Evolutionary conservation across 2,113 vertebrate genomes (phyloP).

Genomic region (Hylia prasina): DNA sequence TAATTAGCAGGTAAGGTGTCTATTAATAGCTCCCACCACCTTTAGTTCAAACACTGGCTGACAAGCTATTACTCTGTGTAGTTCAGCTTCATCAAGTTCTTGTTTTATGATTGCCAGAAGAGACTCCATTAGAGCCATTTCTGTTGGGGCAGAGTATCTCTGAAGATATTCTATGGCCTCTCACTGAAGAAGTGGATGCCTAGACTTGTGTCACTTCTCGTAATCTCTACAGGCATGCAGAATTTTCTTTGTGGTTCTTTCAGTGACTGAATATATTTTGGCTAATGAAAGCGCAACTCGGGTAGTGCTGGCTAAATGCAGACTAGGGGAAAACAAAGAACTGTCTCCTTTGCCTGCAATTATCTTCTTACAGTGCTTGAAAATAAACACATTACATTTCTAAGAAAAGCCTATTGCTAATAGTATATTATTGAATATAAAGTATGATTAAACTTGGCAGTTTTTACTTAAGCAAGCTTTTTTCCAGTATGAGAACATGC

Average conservation of each 20-base stretch:
- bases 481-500: not conserved
- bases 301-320: not conserved
- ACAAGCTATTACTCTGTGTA: constrained; percentile 21
- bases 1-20: constrained; percentile 54
- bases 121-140: not conserved
- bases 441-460: not conserved
- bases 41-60: constrained; percentile 24
- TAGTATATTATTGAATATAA: not conserved
- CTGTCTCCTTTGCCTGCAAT: constrained; percentile 31
- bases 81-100: constrained; percentile 19
- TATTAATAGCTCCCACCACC: constrained; percentile 38
- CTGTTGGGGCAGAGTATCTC: not conserved
- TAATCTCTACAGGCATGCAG: not conserved
- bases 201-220: not conserved
- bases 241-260: constrained; percentile 2
- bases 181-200: not conserved
- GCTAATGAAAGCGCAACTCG: not conserved
- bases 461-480: constrained; percentile 12
- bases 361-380: constrained; percentile 27
- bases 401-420: not conserved
- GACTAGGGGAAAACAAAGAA: not conserved
- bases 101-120: not conserved
- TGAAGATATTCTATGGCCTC: not conserved
- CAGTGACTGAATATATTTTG: not conserved
- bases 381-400: not conserved